phyloP scores from a whole-genome alignment of 2,113 vertebrate species.

The Corythoichthys intestinalis region DNA sequence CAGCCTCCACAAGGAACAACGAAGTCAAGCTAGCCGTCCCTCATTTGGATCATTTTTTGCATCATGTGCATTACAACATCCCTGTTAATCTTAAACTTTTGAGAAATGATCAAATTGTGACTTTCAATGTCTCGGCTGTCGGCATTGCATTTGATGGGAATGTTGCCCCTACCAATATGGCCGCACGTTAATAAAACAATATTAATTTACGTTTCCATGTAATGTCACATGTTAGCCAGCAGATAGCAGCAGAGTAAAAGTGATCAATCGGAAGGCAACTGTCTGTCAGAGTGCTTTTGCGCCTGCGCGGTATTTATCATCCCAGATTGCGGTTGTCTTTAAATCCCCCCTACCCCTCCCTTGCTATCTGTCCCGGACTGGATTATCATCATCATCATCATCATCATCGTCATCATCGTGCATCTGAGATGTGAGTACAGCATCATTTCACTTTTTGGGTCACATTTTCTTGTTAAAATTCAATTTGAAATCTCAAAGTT shows the following conservation, averaged over 20 bases:
- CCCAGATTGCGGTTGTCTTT: slow-evolving; percentile 3
- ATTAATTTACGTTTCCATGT: neutral
- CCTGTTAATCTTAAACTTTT: no score
- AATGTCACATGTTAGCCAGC: neutral
- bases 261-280: neutral
- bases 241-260: neutral
- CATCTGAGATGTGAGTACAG: slow-evolving; percentile 60
- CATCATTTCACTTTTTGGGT: neutral
- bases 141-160: no score
- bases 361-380: slow-evolving; percentile 19
- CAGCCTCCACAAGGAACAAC: no score
- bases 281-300: neutral
- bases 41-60: no score
- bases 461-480: neutral
- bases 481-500: neutral
- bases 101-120: no score
- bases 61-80: no score
- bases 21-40: no score
- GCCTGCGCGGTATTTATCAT: slow-evolving; percentile 6
- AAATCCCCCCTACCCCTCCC: neutral
- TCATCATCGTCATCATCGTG: slow-evolving; percentile 37
- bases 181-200: no score
- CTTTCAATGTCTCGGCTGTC: no score
- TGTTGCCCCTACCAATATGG: no score
- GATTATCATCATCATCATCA: slow-evolving; percentile 39